These are phyloP conservation scores for Apis mellifera DNA, from an alignment of 1,140 invertebrate species.

Conservation along the genomic window Amel_HAv3.1 CM009935.2:4946001-4946500, in stretches of 20 bases:
- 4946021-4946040: background rate
- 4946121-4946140: background rate
- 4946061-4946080: background rate
- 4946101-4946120: background rate
- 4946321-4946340: background rate
- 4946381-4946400: background rate
- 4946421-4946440: background rate
- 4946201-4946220: no score
- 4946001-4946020: background rate
- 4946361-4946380: background rate
- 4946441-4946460: no score
- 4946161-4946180: background rate
- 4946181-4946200: background rate
- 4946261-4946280: conserved; percentile 1
- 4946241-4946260: background rate
- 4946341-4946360: conserved; percentile 15
- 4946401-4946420: background rate
- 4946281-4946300: background rate
- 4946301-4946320: conserved; percentile 1
- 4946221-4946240: background rate
- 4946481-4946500: background rate
- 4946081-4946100: background rate
- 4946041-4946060: background rate
- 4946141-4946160: background rate
- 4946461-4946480: no score